Conservation (phyloP, 37 sponge, comb jelly and placozoan species). For the Cladorhizidae sp. region DNA sequence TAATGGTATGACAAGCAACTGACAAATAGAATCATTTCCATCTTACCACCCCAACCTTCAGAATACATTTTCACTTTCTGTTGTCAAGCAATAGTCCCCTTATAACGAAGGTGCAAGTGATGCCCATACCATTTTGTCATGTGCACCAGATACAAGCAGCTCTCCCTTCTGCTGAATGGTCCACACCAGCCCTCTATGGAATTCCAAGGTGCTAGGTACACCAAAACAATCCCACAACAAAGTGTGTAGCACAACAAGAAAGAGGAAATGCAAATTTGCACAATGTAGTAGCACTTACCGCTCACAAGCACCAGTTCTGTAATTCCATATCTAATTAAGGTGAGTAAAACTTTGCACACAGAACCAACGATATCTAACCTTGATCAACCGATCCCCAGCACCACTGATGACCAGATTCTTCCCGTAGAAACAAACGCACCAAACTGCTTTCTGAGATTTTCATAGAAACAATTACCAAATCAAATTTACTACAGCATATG, state of each 20-base stretch:
- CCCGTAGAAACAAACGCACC: conserved; percentile 80
- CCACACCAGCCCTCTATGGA: conserved; percentile 81
- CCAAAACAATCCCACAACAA: neutral
- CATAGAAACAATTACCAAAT: too few relatives aligned
- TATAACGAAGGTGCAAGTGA: too few relatives aligned
- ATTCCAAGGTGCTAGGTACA: conserved; percentile 31
- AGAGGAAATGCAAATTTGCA: neutral
- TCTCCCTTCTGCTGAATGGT: conserved; percentile 51
- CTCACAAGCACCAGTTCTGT: conserved; percentile 61
- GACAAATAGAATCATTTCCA: too few relatives aligned
- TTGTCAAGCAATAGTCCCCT: too few relatives aligned
- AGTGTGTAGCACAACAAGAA: neutral
- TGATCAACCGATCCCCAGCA: conserved; percentile 66
- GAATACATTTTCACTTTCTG: too few relatives aligned
- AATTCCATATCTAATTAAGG: conserved; percentile 70
- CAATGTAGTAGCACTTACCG: conserved; percentile 29
- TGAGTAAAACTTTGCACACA: neutral
- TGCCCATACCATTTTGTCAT: conserved; percentile 64
- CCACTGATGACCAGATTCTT: conserved; percentile 75
- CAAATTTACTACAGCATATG: too few relatives aligned
- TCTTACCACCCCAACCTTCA: too few relatives aligned
- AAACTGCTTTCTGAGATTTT: conserved; percentile 61
- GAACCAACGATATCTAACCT: conserved; percentile 19
- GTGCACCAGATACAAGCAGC: conserved; percentile 71
- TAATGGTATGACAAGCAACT: too few relatives aligned